Evolutionary conservation across 2,888 invertebrate genomes (phyloP), one percentile per base, ranked within the genome.

Genomic region (Vesta saturnalis): DNA sequence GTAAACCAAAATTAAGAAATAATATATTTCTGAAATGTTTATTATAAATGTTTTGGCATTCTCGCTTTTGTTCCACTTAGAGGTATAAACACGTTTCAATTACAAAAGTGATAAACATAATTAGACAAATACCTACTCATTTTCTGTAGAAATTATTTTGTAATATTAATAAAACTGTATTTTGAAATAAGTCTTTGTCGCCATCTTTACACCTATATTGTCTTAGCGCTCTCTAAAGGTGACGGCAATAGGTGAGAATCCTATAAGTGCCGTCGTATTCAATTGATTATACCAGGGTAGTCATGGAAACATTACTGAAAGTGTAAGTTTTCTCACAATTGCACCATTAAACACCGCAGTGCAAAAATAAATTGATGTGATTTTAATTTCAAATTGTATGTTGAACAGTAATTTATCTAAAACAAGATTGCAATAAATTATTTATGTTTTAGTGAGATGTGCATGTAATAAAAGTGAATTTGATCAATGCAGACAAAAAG

Each of bases 221-320:
- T n/a, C 1, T 22, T 22, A 54, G 21, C 10, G 8, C n/a, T 5
- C 22, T 58, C 19, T 18, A 55, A 56, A 46, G 19, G n/a, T 47
- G 15, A 46, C 30, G 58, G n/a, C 18, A 5, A 21, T n/a, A 30
- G 22, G 56, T 56, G 69, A 30, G 55, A 63, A 46, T 47, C 49
- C 52, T 55, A 60, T 67, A 61, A 58, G 64, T 56, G 56, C 15
- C 22, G 43, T 18, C 1, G 52, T 56, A 35, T 54, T 19, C 64
- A 71, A 75, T 75, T 74, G 75, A 74, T 74, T 73, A 74, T 72
- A 72, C 75, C 69, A 70, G n/a, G 22, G 73, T 75, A 61, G 60
- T 54, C 71, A 73, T 73, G 70, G 72, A 60, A 68, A 75, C 75
- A 46, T 61, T 47, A 39, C 19, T 62, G 57, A 63, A 69, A 71